These are phyloP conservation scores for Amphipoea lucens DNA, from an alignment of 2,888 invertebrate species.

Conservation along the genomic window DNA sequence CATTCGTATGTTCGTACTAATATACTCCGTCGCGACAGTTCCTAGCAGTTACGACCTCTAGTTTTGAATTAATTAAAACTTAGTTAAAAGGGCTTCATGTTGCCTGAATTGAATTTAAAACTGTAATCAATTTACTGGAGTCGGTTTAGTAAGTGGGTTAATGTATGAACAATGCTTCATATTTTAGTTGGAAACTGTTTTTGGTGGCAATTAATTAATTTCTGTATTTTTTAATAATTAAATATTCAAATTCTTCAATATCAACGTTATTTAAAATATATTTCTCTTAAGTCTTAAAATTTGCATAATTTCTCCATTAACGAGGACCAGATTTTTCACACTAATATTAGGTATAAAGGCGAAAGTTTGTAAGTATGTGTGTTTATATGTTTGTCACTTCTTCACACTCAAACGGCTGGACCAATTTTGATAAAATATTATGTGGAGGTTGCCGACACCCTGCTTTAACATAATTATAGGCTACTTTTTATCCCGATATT, in stretches of 20 bases:
- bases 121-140: conserved; percentile 45
- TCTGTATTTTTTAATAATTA: neutral
- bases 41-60: conserved; percentile 39
- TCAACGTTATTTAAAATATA: neutral
- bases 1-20: conserved; percentile 59
- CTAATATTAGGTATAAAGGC: no score
- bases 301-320: conserved; percentile 7
- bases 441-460: no score
- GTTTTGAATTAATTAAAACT: conserved; percentile 62
- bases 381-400: no score
- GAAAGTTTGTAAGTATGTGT: no score
- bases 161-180: conserved; percentile 17
- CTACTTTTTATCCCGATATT: no score
- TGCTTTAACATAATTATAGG: no score
- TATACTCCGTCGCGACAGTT: conserved; percentile 32
- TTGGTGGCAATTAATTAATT: neutral
- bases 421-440: no score
- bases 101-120: conserved; percentile 54
- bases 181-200: neutral
- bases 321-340: neutral
- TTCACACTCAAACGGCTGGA: no score
- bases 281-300: neutral
- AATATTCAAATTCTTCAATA: conserved; percentile 1
- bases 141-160: neutral
- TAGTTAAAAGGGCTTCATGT: conserved; percentile 44